Evolutionary conservation across 2,113 vertebrate genomes (phyloP).

Genomic region (Nyctibius bracteatus): DNA sequence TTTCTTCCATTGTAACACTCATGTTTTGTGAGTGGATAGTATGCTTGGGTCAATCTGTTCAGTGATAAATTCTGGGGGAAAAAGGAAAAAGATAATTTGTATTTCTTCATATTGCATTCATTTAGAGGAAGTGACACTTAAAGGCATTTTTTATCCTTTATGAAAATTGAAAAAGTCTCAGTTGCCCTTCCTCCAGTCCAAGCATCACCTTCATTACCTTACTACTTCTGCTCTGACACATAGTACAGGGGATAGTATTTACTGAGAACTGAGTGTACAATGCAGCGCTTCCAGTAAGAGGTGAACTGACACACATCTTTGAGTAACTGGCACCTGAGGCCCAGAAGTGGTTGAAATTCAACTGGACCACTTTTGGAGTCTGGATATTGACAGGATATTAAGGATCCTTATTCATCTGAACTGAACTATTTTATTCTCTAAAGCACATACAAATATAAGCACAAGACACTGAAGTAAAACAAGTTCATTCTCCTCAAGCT

Average conservation of each 20-base stretch:
- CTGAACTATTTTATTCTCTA: background rate
- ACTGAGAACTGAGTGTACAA: rapidly evolving
- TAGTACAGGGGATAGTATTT: background rate
- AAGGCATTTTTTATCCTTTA: background rate
- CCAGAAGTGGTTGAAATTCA: background rate
- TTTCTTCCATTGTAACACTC: background rate
- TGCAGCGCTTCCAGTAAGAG: background rate
- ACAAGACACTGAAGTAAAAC: background rate
- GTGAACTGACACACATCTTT: background rate
- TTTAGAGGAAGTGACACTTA: background rate
- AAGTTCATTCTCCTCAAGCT: background rate
- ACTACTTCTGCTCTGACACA: background rate
- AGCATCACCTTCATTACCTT: background rate
- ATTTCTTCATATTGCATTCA: background rate
- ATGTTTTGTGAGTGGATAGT: background rate
- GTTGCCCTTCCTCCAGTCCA: background rate
- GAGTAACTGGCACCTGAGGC: background rate
- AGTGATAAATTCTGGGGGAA: background rate
- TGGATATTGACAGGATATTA: background rate
- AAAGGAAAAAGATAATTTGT: rapidly evolving
- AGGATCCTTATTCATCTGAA: background rate
- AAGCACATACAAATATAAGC: background rate
- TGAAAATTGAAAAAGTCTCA: background rate
- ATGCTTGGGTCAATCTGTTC: background rate
- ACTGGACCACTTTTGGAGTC: background rate